Evolutionary conservation across 53 echinoderm and acorn worm species (phyloP).

Genomic region (Paracentrotus lividus): DNA sequence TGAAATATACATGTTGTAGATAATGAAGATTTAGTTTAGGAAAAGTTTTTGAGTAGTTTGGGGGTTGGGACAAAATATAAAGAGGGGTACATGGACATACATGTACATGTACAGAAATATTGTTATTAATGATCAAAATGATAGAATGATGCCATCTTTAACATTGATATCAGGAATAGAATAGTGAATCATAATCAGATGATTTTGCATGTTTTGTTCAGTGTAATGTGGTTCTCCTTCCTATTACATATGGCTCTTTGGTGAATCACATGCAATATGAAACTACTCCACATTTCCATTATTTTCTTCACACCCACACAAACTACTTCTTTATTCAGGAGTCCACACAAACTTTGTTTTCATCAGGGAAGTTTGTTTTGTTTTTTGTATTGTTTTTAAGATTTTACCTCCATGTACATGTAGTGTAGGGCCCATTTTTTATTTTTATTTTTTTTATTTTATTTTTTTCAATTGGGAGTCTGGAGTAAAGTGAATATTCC

Average conservation of each 20-base stretch:
- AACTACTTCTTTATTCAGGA: no score
- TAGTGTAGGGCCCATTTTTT: not conserved
- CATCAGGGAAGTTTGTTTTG: no score
- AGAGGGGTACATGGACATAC: not conserved
- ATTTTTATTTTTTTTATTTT: no score
- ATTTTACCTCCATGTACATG: not conserved
- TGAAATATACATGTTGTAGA: not conserved
- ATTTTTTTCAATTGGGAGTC: no score
- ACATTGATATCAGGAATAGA: not conserved
- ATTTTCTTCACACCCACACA: not conserved
- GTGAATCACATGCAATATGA: conserved; percentile 22
- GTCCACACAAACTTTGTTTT: no score
- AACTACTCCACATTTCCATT: not conserved
- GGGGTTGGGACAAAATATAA: not conserved
- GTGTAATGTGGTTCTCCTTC: not conserved
- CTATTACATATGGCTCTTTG: not conserved
- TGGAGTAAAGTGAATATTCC: not conserved
- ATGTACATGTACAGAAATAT: not conserved
- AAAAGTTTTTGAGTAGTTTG: no score
- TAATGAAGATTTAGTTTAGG: no score
- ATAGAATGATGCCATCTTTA: not conserved
- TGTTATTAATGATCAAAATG: not conserved
- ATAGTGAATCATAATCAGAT: conserved; percentile 14
- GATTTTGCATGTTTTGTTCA: not conserved
- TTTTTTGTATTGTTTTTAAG: no score